Percentiles rank a stretch among this genome's conserved stretches.
phyloP scores from a whole-genome alignment of 2,888 invertebrate genomes.

The Ariolimax columbianus region DNA sequence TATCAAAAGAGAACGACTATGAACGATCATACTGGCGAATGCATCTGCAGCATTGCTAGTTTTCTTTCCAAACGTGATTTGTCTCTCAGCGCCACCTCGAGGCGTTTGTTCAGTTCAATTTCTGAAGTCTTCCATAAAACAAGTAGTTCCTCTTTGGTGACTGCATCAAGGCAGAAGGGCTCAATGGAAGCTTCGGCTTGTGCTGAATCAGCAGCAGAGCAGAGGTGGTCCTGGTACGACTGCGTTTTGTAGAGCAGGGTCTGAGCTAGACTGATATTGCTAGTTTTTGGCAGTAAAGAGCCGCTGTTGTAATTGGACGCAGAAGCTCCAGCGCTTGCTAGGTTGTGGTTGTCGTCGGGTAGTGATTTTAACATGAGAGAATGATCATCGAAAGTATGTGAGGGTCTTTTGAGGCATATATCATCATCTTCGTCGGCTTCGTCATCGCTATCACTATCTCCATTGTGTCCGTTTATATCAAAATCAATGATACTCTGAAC shows the following conservation, averaged over 20 bases:
- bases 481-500: not conserved
- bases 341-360: slow-evolving; percentile 56
- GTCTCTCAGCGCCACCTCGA: slow-evolving; percentile 85
- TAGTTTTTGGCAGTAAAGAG: slow-evolving; percentile 55
- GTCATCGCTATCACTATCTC: slow-evolving; percentile 40
- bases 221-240: slow-evolving; percentile 58
- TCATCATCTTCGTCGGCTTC: not conserved
- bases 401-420: not conserved
- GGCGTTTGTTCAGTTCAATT: slow-evolving; percentile 85
- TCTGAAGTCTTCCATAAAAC: slow-evolving; percentile 89
- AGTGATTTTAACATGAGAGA: slow-evolving; percentile 50
- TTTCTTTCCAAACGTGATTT: slow-evolving; percentile 78
- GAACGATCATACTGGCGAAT: slow-evolving; percentile 59
- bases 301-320: slow-evolving; percentile 54
- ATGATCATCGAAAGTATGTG: slow-evolving; percentile 7
- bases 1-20: too few species aligned
- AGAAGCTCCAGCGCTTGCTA: slow-evolving; percentile 40
- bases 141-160: slow-evolving; percentile 88
- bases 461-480: not conserved
- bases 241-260: slow-evolving; percentile 57
- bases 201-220: slow-evolving; percentile 51
- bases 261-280: slow-evolving; percentile 51
- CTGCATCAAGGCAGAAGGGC: slow-evolving; percentile 77
- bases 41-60: slow-evolving; percentile 64
- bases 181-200: slow-evolving; percentile 26